Evolutionary conservation across 2,888 invertebrate species (phyloP).

Genomic region (Drosophila pseudotalamancana): DNA sequence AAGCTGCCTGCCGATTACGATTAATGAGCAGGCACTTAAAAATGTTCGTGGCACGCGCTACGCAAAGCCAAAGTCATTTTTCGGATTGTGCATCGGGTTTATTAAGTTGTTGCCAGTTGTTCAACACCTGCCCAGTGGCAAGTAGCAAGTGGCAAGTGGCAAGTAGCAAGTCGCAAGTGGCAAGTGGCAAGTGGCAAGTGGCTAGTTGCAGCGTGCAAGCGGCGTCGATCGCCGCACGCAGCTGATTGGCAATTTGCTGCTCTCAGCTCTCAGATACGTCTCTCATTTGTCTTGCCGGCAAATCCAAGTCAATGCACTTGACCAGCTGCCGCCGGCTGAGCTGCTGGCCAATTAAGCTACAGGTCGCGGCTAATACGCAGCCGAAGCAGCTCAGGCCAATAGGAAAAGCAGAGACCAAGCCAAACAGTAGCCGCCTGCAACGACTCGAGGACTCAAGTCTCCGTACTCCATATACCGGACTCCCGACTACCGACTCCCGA

Average conservation of each 20-base stretch:
- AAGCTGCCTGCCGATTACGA: slow-evolving; percentile 76
- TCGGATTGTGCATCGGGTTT: slow-evolving; percentile 31
- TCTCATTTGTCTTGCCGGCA: slow-evolving; percentile 68
- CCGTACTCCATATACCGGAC: too few relatives aligned
- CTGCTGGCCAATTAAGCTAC: slow-evolving; percentile 65
- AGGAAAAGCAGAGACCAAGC: not conserved
- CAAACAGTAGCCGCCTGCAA: slow-evolving; percentile 51
- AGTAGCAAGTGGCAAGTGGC: slow-evolving; percentile 41
- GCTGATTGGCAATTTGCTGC: slow-evolving; percentile 79
- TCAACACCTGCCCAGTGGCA: slow-evolving; percentile 56
- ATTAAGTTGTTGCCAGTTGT: slow-evolving; percentile 61
- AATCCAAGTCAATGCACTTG: slow-evolving; percentile 68
- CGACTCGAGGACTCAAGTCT: too few relatives aligned
- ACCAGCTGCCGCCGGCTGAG: slow-evolving; percentile 55
- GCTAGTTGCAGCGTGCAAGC: not conserved
- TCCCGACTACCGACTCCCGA: too few relatives aligned
- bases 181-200: not conserved
- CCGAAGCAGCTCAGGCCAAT: not conserved
- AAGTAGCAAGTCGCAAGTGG: slow-evolving; percentile 17
- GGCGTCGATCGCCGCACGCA: slow-evolving; percentile 51
- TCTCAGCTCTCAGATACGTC: slow-evolving; percentile 29
- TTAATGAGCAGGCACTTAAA: slow-evolving; percentile 82
- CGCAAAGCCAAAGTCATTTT: slow-evolving; percentile 46
- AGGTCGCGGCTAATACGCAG: slow-evolving; percentile 54
- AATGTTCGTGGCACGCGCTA: slow-evolving; percentile 70